A percentile compares a stretch with the other conserved stretches of the same genome.
These are phyloP conservation scores for Dendronephthya gigantea DNA, from an alignment of 64 coral and sea anemone species.

Conservation along the genomic window DNA sequence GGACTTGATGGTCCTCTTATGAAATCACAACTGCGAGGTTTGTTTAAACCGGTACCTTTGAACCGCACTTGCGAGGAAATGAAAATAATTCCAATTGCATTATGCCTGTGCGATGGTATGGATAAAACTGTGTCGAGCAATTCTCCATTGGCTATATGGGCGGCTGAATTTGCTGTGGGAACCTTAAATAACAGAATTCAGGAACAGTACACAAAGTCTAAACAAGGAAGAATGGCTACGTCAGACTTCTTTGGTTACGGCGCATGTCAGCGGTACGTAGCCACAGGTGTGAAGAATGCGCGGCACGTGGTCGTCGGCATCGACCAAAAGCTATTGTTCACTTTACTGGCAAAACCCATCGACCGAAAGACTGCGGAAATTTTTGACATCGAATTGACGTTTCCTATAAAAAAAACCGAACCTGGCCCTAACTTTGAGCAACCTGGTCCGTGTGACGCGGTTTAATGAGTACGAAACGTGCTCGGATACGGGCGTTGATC, in stretches of 20 bases:
- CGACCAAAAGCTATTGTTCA: slow-evolving; percentile 41
- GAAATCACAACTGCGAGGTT: slow-evolving; percentile 8
- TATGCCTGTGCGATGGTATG: slow-evolving; percentile 76
- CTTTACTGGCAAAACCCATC: slow-evolving; percentile 47
- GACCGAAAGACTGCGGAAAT: slow-evolving; percentile 46
- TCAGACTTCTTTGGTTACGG: slow-evolving; percentile 38
- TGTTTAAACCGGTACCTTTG: slow-evolving; percentile 47
- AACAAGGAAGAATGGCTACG: neutral
- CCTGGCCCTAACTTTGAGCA: slow-evolving; percentile 33
- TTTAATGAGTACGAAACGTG: slow-evolving; percentile 65
- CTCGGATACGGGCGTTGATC: slow-evolving; percentile 57
- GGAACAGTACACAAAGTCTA: slow-evolving; percentile 35
- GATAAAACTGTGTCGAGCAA: slow-evolving; percentile 38
- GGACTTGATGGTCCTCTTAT: too few relatives aligned
- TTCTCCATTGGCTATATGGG: slow-evolving; percentile 48
- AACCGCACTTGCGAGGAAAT: slow-evolving; percentile 74
- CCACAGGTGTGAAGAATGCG: slow-evolving; percentile 45
- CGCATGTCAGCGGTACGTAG: slow-evolving; percentile 62
- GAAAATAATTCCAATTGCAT: slow-evolving; percentile 40
- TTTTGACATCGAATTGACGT: slow-evolving; percentile 66
- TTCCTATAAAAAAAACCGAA: slow-evolving; percentile 43
- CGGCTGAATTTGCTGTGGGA: slow-evolving; percentile 68
- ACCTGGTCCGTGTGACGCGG: slow-evolving; percentile 52
- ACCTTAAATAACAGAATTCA: slow-evolving; percentile 69
- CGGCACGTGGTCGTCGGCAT: slow-evolving; percentile 41